Conservation (phyloP, 2,797 vertebrate species). For the Characodon lateralis region DNA sequence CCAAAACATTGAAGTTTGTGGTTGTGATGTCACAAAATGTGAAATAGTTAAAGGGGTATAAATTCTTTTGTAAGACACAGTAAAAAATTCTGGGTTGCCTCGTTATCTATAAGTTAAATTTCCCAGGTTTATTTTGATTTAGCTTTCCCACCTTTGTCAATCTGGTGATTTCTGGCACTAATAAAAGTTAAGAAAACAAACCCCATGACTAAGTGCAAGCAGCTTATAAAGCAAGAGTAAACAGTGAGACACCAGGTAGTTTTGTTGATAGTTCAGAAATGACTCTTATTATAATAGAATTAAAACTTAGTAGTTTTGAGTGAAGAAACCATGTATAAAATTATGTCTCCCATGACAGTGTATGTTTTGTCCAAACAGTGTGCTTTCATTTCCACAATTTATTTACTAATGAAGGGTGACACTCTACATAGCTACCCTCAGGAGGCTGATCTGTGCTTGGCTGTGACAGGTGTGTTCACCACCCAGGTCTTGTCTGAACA, state of each 20-base stretch:
- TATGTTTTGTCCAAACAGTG: conserved; percentile 15
- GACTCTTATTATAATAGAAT: neutral
- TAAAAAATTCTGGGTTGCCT: neutral
- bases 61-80: no score
- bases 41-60: neutral
- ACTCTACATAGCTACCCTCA: conserved; percentile 18
- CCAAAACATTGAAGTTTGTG: neutral
- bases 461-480: conserved; percentile 58
- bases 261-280: neutral
- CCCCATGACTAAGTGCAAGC: no score
- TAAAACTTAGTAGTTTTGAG: neutral
- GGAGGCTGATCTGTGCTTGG: conserved; percentile 21
- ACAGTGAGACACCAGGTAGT: no score
- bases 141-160: neutral
- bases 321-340: neutral
- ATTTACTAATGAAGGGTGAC: conserved; percentile 16
- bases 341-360: conserved; percentile 8
- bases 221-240: no score
- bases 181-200: no score
- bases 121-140: neutral
- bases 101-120: neutral
- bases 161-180: neutral
- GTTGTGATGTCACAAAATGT: neutral
- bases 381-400: conserved; percentile 10
- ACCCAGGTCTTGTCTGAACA: conserved; percentile 63